phyloP scores from a whole-genome alignment of 2,888 invertebrate genomes.

The Nasonovia ribisnigri region DNA sequence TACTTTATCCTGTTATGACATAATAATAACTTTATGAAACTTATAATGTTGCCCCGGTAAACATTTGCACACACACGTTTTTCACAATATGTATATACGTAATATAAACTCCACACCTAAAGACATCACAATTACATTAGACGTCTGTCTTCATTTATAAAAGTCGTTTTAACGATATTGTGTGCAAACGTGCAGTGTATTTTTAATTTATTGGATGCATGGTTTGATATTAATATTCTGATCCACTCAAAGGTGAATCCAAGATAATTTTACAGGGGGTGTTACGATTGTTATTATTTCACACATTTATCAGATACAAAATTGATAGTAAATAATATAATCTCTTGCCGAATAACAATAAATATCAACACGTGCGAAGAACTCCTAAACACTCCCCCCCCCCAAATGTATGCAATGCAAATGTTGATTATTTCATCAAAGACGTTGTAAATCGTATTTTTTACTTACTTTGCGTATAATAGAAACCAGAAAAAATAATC shows the following conservation, averaged over 20 bases:
- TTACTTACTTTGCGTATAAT: not conserved
- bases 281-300: not conserved
- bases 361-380: not conserved
- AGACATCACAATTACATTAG: not conserved
- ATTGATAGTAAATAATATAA: not conserved
- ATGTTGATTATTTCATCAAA: not conserved
- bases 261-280: not conserved
- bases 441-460: conserved; percentile 1
- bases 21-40: conserved; percentile 12
- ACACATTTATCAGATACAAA: not conserved
- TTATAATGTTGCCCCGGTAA: not conserved
- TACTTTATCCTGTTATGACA: not conserved
- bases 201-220: not conserved
- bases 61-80: not conserved
- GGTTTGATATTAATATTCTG: not conserved
- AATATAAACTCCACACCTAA: not conserved
- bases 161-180: not conserved
- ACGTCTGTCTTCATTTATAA: conserved; percentile 2
- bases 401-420: not conserved
- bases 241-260: not conserved
- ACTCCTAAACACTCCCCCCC: not conserved
- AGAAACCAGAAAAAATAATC: not conserved
- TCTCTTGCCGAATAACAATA: not conserved
- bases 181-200: not conserved
- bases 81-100: not conserved